These are phyloP conservation scores for Ondatra zibethicus DNA, from an alignment of 2,113 vertebrate genomes.

Conservation along the genomic window DNA sequence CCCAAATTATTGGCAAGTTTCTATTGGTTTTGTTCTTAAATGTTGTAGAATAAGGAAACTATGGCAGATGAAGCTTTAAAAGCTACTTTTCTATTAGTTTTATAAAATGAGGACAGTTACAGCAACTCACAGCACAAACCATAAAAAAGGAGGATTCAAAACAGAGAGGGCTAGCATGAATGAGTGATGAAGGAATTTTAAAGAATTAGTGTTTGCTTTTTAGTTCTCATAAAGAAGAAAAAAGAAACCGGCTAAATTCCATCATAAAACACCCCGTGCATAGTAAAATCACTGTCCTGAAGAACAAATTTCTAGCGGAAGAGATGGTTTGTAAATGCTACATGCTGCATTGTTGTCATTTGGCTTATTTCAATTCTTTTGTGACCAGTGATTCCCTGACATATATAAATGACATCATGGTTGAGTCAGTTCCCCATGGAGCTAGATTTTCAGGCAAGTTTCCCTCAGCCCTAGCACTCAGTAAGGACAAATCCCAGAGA, in stretches of 20 bases:
- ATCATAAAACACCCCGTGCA: not conserved
- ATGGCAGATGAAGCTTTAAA: conserved; percentile 3
- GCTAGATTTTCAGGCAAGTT: not conserved
- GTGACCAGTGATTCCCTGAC: not conserved
- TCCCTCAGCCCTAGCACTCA: not conserved
- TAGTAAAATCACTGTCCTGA: not conserved
- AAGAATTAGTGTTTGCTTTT: not conserved
- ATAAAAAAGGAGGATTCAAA: not conserved
- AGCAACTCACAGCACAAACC: not conserved
- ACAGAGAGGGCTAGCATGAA: not conserved
- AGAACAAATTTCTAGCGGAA: not conserved
- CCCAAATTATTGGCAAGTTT: not conserved
- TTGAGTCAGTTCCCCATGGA: not conserved
- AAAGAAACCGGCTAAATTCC: not conserved
- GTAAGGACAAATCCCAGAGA: not conserved
- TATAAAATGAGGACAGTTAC: not conserved
- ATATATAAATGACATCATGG: not conserved
- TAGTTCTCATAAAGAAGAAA: not conserved
- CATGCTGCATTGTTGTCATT: not conserved
- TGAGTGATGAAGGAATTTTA: not conserved
- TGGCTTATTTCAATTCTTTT: conserved; percentile 21
- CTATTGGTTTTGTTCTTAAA: not conserved
- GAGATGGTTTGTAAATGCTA: not conserved
- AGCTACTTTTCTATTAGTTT: not conserved
- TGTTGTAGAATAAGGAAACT: not conserved